Evolutionary conservation across 2,797 vertebrate species (phyloP), one percentile per base, ranked within the genome.

Genomic region (Sebastes wilsoni): DNA sequence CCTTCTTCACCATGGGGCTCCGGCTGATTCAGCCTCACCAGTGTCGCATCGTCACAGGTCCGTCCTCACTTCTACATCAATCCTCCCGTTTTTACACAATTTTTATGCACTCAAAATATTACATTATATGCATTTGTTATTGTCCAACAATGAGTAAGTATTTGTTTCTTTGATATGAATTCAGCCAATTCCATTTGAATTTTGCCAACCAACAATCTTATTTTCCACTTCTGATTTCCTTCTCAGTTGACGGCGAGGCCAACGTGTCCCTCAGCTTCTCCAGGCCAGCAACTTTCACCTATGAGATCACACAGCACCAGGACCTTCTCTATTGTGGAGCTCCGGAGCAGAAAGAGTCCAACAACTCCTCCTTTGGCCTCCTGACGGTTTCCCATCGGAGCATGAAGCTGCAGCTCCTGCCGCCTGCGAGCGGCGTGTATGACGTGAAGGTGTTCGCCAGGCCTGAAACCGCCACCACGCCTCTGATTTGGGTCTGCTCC

Each of bases 381-480:
- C 88, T 96, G 25, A 95, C 78, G 0, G 88, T 96, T 72, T 93
- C 94, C 0, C 88, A 91, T 46, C 90, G 88, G 2, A 93, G 84
- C 65, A 92, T 96, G 96, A 96, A 89, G 80, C 91, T 97, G n/a
- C 89, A 93, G 77, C 88, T 97, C 12, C 91, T 95, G 38, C 96
- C 96, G 0, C 95, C 96, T 0, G 16, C 88, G 0, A 32, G 83
- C 2, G 96, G 96, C 14, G 81, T 87, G 1, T 97, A 96, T 0
- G 93, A 97, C 8, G 91, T 97, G 34, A 96, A 96, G 90, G 88
- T 97, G 78, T 97, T 97, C 0, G 96, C 96, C 0, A 90, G 95
- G 8, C 90, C 89, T 0, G 89, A 94, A 0, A 52, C 80, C 1
- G 81, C 94, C 28, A 72, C 77, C 58, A 82, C 91, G 0, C 75